phyloP scores from a whole-genome alignment of 1,140 invertebrate genomes.

The Watersipora subatra region DNA sequence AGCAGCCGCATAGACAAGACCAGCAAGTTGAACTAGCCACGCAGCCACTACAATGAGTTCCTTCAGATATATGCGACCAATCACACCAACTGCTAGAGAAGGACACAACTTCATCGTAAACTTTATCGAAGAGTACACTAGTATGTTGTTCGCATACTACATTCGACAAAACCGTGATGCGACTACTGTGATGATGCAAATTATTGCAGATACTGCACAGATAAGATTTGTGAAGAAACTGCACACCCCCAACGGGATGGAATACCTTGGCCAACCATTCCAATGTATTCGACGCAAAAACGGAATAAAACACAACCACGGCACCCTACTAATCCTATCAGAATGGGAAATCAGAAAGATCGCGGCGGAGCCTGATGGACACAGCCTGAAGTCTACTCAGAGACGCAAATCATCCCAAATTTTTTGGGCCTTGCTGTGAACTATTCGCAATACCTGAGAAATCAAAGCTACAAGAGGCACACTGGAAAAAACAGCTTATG shows the following conservation, averaged over 20 bases:
- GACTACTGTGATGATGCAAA: background rate
- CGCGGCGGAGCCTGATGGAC: background rate
- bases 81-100: background rate
- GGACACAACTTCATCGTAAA: background rate
- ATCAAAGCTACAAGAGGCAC: background rate
- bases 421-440: background rate
- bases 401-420: background rate
- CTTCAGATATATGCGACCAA: background rate
- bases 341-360: background rate
- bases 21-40: background rate
- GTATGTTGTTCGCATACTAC: background rate
- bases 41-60: background rate
- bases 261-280: background rate
- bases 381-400: background rate
- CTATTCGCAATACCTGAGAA: background rate
- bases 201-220: background rate
- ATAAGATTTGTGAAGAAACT: background rate
- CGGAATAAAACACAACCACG: background rate
- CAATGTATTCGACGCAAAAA: background rate
- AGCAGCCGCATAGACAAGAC: background rate
- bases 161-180: background rate
- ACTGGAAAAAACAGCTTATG: background rate
- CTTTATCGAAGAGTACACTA: background rate
- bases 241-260: background rate
- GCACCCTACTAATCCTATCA: background rate